A percentile compares a stretch with the other conserved stretches of the same genome.
Evolutionary conservation across 35 echinoderm and acorn worm species (phyloP).

Genomic region (Ophioderma brevispina): DNA sequence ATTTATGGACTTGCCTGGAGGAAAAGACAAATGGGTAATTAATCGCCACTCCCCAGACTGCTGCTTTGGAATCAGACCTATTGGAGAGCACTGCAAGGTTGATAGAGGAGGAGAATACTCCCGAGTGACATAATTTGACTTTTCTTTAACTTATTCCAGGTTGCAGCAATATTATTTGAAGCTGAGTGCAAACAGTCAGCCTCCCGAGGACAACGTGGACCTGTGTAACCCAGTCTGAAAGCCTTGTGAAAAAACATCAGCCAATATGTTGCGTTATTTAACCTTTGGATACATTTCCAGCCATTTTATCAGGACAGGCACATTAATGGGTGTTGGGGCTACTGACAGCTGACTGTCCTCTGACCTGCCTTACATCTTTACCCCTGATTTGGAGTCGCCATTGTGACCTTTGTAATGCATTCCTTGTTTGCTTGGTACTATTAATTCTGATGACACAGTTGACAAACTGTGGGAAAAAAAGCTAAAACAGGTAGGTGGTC

Average conservation of each 20-base stretch:
- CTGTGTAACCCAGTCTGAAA: slow-evolving; percentile 5
- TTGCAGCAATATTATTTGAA: not conserved
- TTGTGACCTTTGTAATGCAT: not conserved
- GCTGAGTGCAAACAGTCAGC: slow-evolving; percentile 1
- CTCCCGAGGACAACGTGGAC: not conserved
- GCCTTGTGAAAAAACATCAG: not conserved
- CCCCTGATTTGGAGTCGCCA: not conserved
- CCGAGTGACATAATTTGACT: slow-evolving; percentile 10
- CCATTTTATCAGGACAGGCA: not conserved
- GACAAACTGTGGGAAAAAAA: too few species aligned
- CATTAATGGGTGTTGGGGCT: slow-evolving; percentile 13
- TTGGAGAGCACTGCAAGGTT: slow-evolving; percentile 39
- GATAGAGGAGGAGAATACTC: slow-evolving; percentile 27
- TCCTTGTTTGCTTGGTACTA: too few species aligned
- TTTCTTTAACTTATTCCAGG: not conserved
- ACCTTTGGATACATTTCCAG: not conserved
- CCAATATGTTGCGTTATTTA: not conserved
- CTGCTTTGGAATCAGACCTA: slow-evolving; percentile 38
- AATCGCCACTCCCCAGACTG: slow-evolving; percentile 18
- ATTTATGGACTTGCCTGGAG: slow-evolving; percentile 25
- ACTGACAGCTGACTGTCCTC: not conserved
- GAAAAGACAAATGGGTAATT: slow-evolving; percentile 36
- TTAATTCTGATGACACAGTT: too few species aligned
- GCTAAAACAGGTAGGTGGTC: too few species aligned
- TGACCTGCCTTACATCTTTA: not conserved